Percentiles rank a stretch among this genome's conserved stretches.
phyloP scores from a whole-genome alignment of 2,113 vertebrate species.

The Myxocyprinus asiaticus region DNA sequence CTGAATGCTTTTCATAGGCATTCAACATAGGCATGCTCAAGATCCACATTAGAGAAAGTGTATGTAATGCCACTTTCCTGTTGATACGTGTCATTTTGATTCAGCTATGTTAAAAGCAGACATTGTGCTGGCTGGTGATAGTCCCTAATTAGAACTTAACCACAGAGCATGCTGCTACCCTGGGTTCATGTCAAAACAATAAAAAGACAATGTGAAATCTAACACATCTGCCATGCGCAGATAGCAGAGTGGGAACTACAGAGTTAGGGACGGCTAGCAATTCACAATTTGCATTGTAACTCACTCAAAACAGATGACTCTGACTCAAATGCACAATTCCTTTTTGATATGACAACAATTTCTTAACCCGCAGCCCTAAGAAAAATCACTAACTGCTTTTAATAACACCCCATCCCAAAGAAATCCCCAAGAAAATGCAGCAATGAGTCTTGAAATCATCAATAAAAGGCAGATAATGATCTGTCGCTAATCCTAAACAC shows the following conservation, averaged over 20 bases:
- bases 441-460: not conserved
- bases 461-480: not conserved
- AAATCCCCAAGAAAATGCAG: no score
- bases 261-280: not conserved
- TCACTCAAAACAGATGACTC: no score
- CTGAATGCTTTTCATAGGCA: no score
- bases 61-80: not conserved
- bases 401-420: no score
- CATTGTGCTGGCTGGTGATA: constrained; percentile 10
- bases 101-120: not conserved
- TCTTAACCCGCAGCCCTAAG: not conserved
- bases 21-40: no score
- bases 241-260: constrained; percentile 21
- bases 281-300: no score
- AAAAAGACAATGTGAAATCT: constrained; percentile 9
- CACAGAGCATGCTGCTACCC: not conserved
- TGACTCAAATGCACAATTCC: no score
- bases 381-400: no score
- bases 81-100: constrained; percentile 1
- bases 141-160: constrained; percentile 16
- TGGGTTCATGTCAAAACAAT: constrained; percentile 23
- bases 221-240: not conserved
- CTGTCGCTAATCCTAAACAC: no score
- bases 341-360: no score
- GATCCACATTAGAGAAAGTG: no score